phyloP scores from a whole-genome alignment of 2,888 invertebrate genomes.

The Apamea monoglypha region DNA sequence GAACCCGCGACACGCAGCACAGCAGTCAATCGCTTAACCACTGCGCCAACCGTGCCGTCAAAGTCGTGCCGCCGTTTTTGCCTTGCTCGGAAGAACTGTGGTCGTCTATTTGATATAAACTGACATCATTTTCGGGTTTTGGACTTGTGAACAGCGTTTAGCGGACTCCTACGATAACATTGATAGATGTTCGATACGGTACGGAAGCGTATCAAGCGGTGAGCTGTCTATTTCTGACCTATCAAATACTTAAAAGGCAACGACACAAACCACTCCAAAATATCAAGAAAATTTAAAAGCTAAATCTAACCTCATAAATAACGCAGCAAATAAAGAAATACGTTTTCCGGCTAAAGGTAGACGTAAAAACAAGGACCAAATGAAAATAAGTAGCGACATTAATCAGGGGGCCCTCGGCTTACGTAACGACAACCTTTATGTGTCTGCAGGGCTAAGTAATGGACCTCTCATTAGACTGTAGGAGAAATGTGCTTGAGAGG shows the following conservation, averaged over 20 bases:
- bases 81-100: too few relatives aligned
- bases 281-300: background rate
- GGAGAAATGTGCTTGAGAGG: constrained; percentile 26
- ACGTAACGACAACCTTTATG: constrained; percentile 71
- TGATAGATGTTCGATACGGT: too few relatives aligned
- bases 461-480: constrained; percentile 64
- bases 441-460: constrained; percentile 62
- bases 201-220: too few relatives aligned
- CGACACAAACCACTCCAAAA: background rate
- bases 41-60: too few relatives aligned
- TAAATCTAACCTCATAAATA: constrained; percentile 24
- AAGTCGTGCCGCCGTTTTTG: too few relatives aligned
- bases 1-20: too few relatives aligned
- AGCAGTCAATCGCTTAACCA: too few relatives aligned
- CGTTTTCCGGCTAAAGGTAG: constrained; percentile 54
- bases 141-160: too few relatives aligned
- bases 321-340: constrained; percentile 62
- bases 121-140: too few relatives aligned
- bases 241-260: background rate
- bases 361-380: constrained; percentile 71
- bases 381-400: constrained; percentile 83
- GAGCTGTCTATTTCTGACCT: too few relatives aligned
- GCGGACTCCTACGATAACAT: too few relatives aligned
- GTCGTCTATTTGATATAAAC: too few relatives aligned
- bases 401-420: constrained; percentile 76